These are phyloP conservation scores for Phyto melanocephala DNA, from an alignment of 2,888 invertebrate genomes.

Conservation along the genomic window DNA sequence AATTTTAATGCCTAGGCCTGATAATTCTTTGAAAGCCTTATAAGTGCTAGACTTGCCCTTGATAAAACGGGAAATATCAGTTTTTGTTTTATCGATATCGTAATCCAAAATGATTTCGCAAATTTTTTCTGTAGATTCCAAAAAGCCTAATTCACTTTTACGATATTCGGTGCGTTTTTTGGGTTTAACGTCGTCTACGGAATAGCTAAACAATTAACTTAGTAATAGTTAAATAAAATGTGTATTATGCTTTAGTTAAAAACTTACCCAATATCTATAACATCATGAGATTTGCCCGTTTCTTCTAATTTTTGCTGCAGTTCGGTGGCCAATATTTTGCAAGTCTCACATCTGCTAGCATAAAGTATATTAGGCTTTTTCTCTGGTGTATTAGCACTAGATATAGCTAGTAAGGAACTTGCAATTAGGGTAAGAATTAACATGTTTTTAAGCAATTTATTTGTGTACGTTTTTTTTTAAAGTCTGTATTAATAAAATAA, in stretches of 20 bases:
- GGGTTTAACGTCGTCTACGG: constrained; percentile 89
- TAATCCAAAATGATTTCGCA: constrained; percentile 95
- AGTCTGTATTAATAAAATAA: too few relatives aligned
- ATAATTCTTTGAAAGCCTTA: constrained; percentile 93
- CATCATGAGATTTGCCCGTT: constrained; percentile 93
- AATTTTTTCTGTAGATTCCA: constrained; percentile 93
- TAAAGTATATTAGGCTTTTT: constrained; percentile 83
- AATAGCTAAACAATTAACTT: constrained; percentile 82
- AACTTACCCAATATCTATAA: constrained; percentile 87
- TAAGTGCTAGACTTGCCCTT: constrained; percentile 99
- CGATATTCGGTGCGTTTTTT: constrained; percentile 92
- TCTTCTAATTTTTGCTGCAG: constrained; percentile 89
- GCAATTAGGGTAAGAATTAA: not conserved
- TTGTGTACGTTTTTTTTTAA: too few relatives aligned
- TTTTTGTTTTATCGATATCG: constrained; percentile 96
- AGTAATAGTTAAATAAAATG: too few relatives aligned
- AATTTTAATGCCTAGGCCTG: constrained; percentile 97
- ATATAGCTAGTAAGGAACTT: not conserved
- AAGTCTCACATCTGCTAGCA: constrained; percentile 94
- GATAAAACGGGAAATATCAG: constrained; percentile 95
- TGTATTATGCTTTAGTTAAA: constrained; percentile 78
- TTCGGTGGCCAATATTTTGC: constrained; percentile 93
- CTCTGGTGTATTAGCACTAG: constrained; percentile 69
- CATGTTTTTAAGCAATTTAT: constrained; percentile 11
- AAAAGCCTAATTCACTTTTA: constrained; percentile 92